Conservation (phyloP, 2,797 vertebrate genomes). For the Chrosomus eos region DNA sequence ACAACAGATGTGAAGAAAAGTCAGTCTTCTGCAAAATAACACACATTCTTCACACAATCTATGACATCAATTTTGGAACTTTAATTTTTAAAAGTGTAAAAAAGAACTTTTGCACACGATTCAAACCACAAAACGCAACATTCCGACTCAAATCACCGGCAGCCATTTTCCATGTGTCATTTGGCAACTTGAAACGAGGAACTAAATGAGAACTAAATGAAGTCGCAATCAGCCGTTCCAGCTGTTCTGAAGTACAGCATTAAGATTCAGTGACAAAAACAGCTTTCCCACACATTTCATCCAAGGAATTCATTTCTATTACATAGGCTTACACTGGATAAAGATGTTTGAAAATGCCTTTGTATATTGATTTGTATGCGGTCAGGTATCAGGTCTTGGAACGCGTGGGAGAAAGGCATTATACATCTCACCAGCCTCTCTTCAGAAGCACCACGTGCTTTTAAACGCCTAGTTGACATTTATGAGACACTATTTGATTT, state of each 20-base stretch:
- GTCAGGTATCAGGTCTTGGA: neutral
- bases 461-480: conserved; percentile 12
- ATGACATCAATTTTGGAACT: neutral
- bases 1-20: no score
- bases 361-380: conserved; percentile 1
- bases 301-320: neutral
- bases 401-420: neutral
- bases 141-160: neutral
- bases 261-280: conserved; percentile 19
- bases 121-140: neutral
- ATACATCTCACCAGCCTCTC: conserved; percentile 15
- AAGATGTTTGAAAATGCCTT: neutral
- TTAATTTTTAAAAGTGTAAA: neutral
- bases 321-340: neutral
- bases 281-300: neutral
- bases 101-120: neutral
- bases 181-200: neutral
- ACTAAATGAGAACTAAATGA: conserved; percentile 31
- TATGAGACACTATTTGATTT: neutral
- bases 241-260: conserved; percentile 35
- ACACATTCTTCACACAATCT: no score
- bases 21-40: no score
- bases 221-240: conserved; percentile 31
- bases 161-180: neutral
- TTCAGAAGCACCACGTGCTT: neutral